A percentile compares a stretch with the other conserved stretches of the same genome.
Evolutionary conservation across 2,888 invertebrate species (phyloP).

Genomic region (Drosophila leonis): DNA sequence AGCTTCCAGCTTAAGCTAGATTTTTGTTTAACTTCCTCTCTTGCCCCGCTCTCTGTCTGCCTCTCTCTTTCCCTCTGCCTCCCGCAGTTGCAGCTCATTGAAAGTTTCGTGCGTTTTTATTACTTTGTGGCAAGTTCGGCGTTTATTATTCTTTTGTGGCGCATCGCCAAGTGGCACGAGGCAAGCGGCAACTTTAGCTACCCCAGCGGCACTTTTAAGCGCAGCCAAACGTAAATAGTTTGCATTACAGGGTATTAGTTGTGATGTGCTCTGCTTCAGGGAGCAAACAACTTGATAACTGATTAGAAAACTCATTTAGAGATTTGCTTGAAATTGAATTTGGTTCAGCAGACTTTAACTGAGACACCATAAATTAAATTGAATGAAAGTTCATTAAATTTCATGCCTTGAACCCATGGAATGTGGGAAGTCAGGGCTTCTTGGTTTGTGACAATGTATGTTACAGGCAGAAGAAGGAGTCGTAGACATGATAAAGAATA

Average conservation of each 20-base stretch:
- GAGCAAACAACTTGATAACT: conserved; percentile 3
- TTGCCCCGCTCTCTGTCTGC: background rate
- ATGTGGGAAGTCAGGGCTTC: no score
- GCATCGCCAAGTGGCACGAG: conserved; percentile 10
- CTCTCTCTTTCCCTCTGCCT: background rate
- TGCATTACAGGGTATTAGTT: conserved; percentile 46
- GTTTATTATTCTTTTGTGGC: conserved; percentile 59
- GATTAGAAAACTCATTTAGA: conserved; percentile 25
- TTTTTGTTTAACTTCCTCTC: conserved; percentile 3
- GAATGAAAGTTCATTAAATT: background rate
- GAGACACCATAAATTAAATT: background rate
- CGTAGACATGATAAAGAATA: background rate
- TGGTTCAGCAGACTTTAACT: background rate
- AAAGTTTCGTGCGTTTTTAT: conserved; percentile 79
- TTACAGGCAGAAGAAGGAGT: background rate
- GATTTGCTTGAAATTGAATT: background rate
- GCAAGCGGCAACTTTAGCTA: background rate
- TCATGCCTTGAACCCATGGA: no score
- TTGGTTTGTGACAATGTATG: background rate
- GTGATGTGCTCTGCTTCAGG: background rate
- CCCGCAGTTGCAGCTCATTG: conserved; percentile 65
- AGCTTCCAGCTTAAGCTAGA: conserved; percentile 43
- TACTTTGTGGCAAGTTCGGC: conserved; percentile 68
- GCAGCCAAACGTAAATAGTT: conserved; percentile 38
- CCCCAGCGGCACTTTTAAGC: conserved; percentile 12